These are phyloP conservation scores for Carduelis carduelis DNA, from an alignment of 2,797 vertebrate genomes.

Conservation along the genomic window DNA sequence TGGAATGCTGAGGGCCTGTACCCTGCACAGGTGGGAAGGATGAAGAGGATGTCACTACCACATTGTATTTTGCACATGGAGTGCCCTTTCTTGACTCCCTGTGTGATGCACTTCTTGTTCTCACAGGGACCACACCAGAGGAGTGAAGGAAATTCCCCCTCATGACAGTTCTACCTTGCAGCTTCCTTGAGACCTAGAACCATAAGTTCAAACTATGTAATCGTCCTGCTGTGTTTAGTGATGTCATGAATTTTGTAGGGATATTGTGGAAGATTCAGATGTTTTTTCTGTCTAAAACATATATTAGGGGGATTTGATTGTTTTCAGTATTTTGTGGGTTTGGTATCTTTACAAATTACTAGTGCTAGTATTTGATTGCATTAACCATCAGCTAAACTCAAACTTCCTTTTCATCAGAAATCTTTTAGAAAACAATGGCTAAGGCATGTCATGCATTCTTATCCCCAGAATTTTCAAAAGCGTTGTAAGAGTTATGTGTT, in stretches of 20 bases:
- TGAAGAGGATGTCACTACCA: not conserved
- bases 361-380: not conserved
- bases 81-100: not conserved
- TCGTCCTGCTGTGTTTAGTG: not conserved
- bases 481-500: not conserved
- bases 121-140: not conserved
- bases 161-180: not conserved
- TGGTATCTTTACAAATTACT: not conserved
- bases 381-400: not conserved
- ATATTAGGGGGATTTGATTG: too few species aligned
- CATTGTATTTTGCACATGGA: not conserved
- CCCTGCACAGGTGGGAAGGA: not conserved
- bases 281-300: not conserved
- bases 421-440: not conserved
- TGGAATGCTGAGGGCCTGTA: not conserved
- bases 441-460: not conserved
- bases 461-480: not conserved
- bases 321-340: not conserved
- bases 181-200: not conserved
- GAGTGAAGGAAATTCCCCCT: not conserved
- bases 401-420: not conserved
- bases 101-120: not conserved
- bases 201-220: not conserved
- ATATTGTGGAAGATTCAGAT: not conserved
- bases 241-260: not conserved